These are phyloP conservation scores for Atherinomorus stipes DNA, from an alignment of 2,113 vertebrate species.

Conservation along the genomic window DNA sequence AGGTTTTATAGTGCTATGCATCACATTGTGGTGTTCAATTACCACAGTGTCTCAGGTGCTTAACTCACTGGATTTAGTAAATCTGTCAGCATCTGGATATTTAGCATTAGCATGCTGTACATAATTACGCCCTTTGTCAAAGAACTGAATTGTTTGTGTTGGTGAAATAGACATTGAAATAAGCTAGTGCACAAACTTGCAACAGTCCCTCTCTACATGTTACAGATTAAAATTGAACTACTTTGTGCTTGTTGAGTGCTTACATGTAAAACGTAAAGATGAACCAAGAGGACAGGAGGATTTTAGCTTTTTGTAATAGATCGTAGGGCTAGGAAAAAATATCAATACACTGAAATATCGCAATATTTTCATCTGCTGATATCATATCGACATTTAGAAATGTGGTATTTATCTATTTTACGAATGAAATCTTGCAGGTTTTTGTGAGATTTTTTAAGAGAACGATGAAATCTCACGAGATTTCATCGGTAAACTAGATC, in stretches of 20 bases:
- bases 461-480: no score
- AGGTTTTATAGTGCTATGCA: slow-evolving; percentile 67
- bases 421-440: no score
- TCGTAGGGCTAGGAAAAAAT: no score
- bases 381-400: no score
- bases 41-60: slow-evolving; percentile 72
- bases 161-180: slow-evolving; percentile 45
- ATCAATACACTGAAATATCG: no score
- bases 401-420: no score
- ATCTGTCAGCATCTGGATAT: slow-evolving; percentile 69
- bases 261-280: slow-evolving; percentile 10
- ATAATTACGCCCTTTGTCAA: slow-evolving; percentile 45
- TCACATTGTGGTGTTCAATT: slow-evolving; percentile 73
- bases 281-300: not conserved
- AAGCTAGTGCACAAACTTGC: not conserved
- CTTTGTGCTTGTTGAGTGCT: slow-evolving; percentile 7
- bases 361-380: no score
- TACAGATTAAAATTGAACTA: slow-evolving; percentile 12
- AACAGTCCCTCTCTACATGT: slow-evolving; percentile 2
- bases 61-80: slow-evolving; percentile 66
- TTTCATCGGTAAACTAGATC: no score
- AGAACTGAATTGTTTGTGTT: slow-evolving; percentile 45
- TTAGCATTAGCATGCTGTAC: slow-evolving; percentile 59
- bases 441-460: no score
- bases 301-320: not conserved